These are phyloP conservation scores for Pterophyllum scalare DNA, from an alignment of 2,113 vertebrate genomes.

Conservation along the genomic window DNA sequence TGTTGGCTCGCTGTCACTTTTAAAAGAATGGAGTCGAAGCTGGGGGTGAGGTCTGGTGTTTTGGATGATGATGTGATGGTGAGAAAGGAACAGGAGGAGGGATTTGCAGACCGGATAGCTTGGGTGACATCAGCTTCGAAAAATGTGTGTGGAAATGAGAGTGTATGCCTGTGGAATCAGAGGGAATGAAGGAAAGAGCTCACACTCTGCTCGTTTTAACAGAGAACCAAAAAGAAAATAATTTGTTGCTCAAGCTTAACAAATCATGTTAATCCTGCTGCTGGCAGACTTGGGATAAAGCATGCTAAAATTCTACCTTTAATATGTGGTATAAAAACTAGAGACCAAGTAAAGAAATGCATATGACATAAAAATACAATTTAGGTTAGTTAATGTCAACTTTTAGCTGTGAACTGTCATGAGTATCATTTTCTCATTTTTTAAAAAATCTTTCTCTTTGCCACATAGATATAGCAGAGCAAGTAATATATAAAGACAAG, in stretches of 20 bases:
- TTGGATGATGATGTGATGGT: slow-evolving; percentile 54
- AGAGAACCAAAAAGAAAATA: background rate
- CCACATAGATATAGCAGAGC: too few relatives aligned
- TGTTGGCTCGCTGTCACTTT: slow-evolving; percentile 42
- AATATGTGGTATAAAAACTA: background rate
- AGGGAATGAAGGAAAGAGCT: background rate
- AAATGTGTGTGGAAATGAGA: slow-evolving; percentile 72
- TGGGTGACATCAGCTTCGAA: slow-evolving; percentile 83
- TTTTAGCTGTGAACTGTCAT: too few relatives aligned
- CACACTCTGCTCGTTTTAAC: slow-evolving; percentile 53
- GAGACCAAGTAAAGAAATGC: background rate
- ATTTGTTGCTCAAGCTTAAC: background rate
- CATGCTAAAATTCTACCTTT: background rate
- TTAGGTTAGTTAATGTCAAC: too few relatives aligned
- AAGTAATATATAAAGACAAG: too few relatives aligned
- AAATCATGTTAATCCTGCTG: background rate
- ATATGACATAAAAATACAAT: too few relatives aligned
- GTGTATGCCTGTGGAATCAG: slow-evolving; percentile 45
- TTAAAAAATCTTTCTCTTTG: too few relatives aligned
- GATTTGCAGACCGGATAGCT: slow-evolving; percentile 77
- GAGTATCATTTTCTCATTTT: too few relatives aligned
- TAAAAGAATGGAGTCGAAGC: slow-evolving; percentile 39
- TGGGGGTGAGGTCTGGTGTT: slow-evolving; percentile 3
- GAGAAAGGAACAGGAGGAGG: slow-evolving; percentile 73
- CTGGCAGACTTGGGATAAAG: too few relatives aligned